Evolutionary conservation across 2,888 invertebrate genomes (phyloP), one percentile per base, ranked within the genome.

Genomic region (Odontocolon sp.): DNA sequence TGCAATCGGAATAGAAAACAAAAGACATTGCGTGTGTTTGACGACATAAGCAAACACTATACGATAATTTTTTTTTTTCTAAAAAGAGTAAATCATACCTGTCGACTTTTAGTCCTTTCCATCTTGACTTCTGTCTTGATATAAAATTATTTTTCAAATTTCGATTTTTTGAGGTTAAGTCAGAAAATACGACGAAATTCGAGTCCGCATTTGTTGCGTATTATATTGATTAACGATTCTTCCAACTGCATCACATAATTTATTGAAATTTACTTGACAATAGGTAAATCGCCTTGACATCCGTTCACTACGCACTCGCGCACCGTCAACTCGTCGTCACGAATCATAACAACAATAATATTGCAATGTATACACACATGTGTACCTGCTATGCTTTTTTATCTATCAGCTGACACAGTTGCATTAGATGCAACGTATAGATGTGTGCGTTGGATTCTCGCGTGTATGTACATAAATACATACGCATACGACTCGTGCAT

Each of bases 81-180:
- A n/a, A n/a, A n/a, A 8, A 31, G 8, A 16, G 18, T 9, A 11
- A 52, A n/a, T n/a, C 47, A 2, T 54, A 70, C 61, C 67, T 68
- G 69, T 18, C 54, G 57, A 38, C 47, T 56, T 42, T 70, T 69
- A 0, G 40, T 52, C 52, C 70, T 80, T 45, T 67, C 64, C 75
- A 71, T 73, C 40, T 42, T 64, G 54, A 47, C 54, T 3, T 1
- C 16, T 54, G 31, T 54, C 31, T 54, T 36, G n/a, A n/a, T n/a
- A n/a, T n/a, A n/a, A 11, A 4, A 14, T 54, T 33, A 1, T 33
- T 9, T 2, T 18, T 31, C 16, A 28, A 54, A 54, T 18, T 28
- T 54, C 54, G 9, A 54, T 54, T 33, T 14, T 33, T n/a, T n/a
- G n/a, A n/a, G n/a, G n/a, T n/a, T n/a, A n/a, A n/a, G 54, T 3